A percentile compares a stretch with the other conserved stretches of the same genome.
These are phyloP conservation scores for Limosa lapponica DNA, from an alignment of 2,797 vertebrate genomes.

Conservation along the genomic window DNA sequence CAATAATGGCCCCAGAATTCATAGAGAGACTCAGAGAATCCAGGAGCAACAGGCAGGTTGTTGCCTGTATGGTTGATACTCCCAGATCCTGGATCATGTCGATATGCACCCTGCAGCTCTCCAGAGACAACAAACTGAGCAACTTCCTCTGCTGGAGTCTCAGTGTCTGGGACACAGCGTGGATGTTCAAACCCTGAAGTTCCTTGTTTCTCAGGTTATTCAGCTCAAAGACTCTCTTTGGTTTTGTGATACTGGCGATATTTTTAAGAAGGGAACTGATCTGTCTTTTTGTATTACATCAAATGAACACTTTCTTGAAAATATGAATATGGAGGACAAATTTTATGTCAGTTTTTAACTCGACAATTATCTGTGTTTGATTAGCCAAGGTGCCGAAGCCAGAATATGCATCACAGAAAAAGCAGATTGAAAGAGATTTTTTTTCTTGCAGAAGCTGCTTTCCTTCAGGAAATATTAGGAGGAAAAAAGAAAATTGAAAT, in stretches of 20 bases:
- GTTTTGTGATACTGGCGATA: not conserved
- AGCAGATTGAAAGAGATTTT: not conserved
- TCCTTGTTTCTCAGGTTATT: not conserved
- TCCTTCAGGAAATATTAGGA: not conserved
- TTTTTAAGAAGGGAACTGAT: not conserved
- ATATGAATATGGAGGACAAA: not conserved
- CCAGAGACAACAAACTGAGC: not conserved
- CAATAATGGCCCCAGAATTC: not conserved
- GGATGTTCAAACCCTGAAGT: not conserved
- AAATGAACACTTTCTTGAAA: not conserved
- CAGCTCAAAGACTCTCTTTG: not conserved
- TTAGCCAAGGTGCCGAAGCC: not conserved
- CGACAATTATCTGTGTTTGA: not conserved
- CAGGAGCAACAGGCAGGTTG: not conserved
- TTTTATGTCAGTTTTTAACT: not conserved
- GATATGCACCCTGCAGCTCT: not conserved
- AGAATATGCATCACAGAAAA: not conserved
- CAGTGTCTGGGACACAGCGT: not conserved
- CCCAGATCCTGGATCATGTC: not conserved
- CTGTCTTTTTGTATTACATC: not conserved
- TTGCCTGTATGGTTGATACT: not conserved
- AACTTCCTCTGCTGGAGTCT: not conserved
- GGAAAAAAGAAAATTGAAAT: not conserved
- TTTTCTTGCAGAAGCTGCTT: not conserved
- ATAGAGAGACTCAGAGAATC: not conserved